These are phyloP conservation scores for Ammodytes dubius DNA, from an alignment of 2,113 vertebrate genomes.

Conservation along the genomic window DNA sequence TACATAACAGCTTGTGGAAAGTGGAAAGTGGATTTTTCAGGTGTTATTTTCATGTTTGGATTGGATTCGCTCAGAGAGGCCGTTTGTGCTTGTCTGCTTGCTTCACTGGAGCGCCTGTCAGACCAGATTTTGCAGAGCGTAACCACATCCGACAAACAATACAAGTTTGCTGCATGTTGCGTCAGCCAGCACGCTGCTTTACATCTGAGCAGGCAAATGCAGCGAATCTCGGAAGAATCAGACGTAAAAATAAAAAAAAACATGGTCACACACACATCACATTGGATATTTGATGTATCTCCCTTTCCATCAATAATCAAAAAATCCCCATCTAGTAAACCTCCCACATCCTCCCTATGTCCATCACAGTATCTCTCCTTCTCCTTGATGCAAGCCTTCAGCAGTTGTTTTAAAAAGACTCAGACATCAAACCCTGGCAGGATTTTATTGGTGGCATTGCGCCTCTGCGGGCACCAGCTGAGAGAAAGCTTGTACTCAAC, in stretches of 20 bases:
- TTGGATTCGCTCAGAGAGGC: constrained; percentile 20
- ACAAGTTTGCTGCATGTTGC: constrained; percentile 67
- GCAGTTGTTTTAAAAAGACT: constrained; percentile 43
- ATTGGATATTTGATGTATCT: constrained; percentile 22
- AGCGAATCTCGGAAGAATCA: background rate
- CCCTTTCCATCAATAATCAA: constrained; percentile 45
- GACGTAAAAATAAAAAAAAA: constrained; percentile 26
- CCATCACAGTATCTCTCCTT: constrained; percentile 3
- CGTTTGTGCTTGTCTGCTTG: constrained; percentile 19
- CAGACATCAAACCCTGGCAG: constrained; percentile 56
- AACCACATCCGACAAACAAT: constrained; percentile 43
- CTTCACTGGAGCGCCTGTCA: constrained; percentile 41
- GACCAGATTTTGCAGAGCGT: constrained; percentile 43
- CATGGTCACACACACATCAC: constrained; percentile 1
- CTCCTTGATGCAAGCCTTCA: constrained; percentile 20
- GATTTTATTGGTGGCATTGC: constrained; percentile 52
- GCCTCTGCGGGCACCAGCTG: constrained; percentile 53
- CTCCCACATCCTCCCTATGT: constrained; percentile 23
- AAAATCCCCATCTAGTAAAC: constrained; percentile 9
- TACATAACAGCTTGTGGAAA: constrained; percentile 48
- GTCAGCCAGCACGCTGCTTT: constrained; percentile 62
- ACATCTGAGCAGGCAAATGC: constrained; percentile 30
- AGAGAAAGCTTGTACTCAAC: constrained; percentile 52
- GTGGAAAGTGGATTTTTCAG: constrained; percentile 54
- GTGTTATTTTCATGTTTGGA: constrained; percentile 44